These are phyloP conservation scores for Hylomyscus alleni DNA, from an alignment of 2,797 vertebrate species.

Conservation along the genomic window DNA sequence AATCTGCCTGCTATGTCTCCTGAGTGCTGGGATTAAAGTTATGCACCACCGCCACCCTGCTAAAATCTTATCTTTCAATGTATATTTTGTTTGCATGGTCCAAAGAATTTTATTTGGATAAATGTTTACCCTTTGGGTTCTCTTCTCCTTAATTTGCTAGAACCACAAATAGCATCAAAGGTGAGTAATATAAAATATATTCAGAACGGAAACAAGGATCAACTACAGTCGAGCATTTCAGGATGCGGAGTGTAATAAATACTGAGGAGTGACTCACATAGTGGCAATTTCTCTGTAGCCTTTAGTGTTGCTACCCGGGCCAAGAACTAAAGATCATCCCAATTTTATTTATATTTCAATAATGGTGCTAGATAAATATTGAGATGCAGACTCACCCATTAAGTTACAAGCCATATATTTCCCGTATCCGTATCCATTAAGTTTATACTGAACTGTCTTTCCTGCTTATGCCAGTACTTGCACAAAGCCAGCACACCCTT, in stretches of 20 bases:
- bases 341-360: slow-evolving; percentile 10
- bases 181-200: not conserved
- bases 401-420: not conserved
- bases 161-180: slow-evolving; percentile 30
- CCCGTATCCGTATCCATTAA: not conserved
- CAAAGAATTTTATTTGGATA: not conserved
- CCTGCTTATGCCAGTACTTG: not conserved
- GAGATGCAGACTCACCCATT: not conserved
- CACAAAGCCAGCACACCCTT: slow-evolving; percentile 28
- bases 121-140: slow-evolving; percentile 27
- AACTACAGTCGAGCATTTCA: slow-evolving; percentile 27
- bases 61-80: slow-evolving; percentile 33
- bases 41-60: not conserved
- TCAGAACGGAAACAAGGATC: not conserved
- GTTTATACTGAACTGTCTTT: not conserved
- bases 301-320: slow-evolving; percentile 36
- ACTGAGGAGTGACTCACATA: not conserved
- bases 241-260: not conserved
- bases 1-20: not conserved
- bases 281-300: slow-evolving; percentile 21
- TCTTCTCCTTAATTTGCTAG: not conserved
- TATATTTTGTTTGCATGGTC: slow-evolving; percentile 7
- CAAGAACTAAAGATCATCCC: slow-evolving; percentile 14
- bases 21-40: not conserved
- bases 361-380: not conserved